Percentiles rank a stretch among this genome's conserved stretches.
Conservation (phyloP, 2,888 invertebrate genomes). For the Aporophyla nigra region DNA sequence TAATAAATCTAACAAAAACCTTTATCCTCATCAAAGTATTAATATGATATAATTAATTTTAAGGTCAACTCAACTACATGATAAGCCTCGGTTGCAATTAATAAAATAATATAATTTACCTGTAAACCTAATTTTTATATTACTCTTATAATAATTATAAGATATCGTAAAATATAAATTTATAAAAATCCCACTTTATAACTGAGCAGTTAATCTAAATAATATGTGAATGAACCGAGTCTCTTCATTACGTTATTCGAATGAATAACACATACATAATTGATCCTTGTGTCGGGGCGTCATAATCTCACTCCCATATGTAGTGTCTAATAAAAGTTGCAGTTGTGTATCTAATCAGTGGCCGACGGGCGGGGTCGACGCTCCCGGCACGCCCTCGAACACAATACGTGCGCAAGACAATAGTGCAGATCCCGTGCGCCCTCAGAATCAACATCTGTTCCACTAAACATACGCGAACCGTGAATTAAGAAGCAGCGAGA, state of each 20-base stretch:
- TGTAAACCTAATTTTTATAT: not conserved
- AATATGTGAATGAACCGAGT: slow-evolving; percentile 7
- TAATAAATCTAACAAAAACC: not conserved
- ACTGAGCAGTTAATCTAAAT: not conserved
- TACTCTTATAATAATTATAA: not conserved
- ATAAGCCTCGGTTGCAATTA: slow-evolving; percentile 1
- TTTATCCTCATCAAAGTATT: not conserved
- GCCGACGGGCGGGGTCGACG: slow-evolving; percentile 78
- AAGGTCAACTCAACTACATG: not conserved
- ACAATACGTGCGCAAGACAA: slow-evolving; percentile 64
- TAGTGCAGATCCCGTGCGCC: slow-evolving; percentile 56
- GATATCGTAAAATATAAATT: not conserved
- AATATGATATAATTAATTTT: not conserved
- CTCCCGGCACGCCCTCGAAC: slow-evolving; percentile 73
- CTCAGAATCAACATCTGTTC: slow-evolving; percentile 48
- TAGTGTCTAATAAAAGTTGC: slow-evolving; percentile 75
- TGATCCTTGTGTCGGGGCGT: slow-evolving; percentile 43
- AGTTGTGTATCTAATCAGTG: slow-evolving; percentile 79
- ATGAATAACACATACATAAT: slow-evolving; percentile 39
- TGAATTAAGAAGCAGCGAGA: slow-evolving; percentile 2
- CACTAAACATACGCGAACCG: slow-evolving; percentile 22
- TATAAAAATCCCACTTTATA: not conserved
- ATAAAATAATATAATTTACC: not conserved
- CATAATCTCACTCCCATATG: slow-evolving; percentile 58
- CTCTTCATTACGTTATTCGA: slow-evolving; percentile 18